Evolutionary conservation across 2,888 invertebrate genomes (phyloP).

Genomic region (Nomada lathburiana): DNA sequence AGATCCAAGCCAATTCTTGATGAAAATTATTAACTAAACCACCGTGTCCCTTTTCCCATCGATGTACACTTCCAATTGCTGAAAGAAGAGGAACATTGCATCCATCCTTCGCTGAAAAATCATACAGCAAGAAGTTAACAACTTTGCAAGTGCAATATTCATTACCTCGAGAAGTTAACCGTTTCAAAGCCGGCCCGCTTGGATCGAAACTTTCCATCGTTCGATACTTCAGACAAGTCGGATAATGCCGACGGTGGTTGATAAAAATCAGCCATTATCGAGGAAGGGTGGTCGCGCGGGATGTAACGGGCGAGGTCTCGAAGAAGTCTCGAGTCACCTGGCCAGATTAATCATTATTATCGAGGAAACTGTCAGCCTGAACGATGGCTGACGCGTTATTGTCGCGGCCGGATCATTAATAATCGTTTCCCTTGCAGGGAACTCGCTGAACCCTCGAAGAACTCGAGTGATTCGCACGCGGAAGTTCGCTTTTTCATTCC

Average conservation of each 20-base stretch:
- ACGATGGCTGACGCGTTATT: constrained; percentile 54
- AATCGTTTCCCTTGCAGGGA: constrained; percentile 42
- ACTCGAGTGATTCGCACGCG: neutral
- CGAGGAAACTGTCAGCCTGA: constrained; percentile 48
- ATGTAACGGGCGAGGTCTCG: constrained; percentile 24
- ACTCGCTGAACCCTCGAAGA: constrained; percentile 17
- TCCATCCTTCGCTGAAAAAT: too few species aligned
- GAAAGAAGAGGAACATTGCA: too few species aligned
- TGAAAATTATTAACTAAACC: too few species aligned
- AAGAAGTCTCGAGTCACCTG: constrained; percentile 52
- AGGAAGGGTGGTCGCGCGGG: neutral
- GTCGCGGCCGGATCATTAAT: constrained; percentile 60
- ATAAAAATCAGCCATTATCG: constrained; percentile 51
- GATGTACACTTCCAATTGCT: too few species aligned
- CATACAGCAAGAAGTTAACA: too few species aligned
- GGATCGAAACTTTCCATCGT: constrained; percentile 12
- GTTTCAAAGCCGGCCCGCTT: neutral
- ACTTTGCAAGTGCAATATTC: too few species aligned
- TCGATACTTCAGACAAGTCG: neutral
- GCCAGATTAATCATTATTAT: constrained; percentile 66
- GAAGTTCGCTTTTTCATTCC: neutral
- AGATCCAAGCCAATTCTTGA: too few species aligned
- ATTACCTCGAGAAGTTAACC: constrained; percentile 9
- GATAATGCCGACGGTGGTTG: neutral
- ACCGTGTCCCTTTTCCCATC: too few species aligned